Conservation (phyloP, 2,888 invertebrate genomes). For the Drosophila nigricruria region DNA sequence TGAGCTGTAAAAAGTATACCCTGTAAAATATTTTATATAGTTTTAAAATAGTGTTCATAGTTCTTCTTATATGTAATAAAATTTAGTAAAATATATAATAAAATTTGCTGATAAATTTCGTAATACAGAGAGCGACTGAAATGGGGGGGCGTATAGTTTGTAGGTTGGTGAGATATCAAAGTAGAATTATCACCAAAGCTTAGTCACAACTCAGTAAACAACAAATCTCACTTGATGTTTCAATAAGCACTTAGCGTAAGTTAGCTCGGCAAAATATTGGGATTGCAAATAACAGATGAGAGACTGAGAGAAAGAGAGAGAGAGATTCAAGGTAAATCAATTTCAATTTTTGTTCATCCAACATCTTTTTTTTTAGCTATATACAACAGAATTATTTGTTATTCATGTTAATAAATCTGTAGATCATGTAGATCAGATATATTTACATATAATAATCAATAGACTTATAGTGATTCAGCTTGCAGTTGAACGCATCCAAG, state of each 20-base stretch:
- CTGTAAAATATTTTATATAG: no score
- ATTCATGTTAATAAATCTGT: background rate
- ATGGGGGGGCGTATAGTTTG: background rate
- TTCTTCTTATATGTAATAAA: no score
- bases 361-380: no score
- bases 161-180: background rate
- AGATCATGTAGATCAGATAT: background rate
- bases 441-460: background rate
- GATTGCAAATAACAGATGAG: background rate
- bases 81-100: background rate
- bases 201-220: background rate
- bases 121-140: background rate
- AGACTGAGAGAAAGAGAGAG: background rate
- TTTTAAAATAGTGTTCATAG: no score
- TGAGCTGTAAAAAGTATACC: no score
- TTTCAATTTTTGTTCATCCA: background rate
- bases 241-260: background rate
- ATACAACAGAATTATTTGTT: background rate
- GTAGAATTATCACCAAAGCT: background rate
- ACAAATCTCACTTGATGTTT: background rate
- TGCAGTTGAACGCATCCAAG: constrained; percentile 23
- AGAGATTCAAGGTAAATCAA: background rate
- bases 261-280: background rate
- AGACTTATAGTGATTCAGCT: background rate
- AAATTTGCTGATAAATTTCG: background rate